Evolutionary conservation across 2,888 invertebrate species (phyloP).

Genomic region (Rugalucina vietnamica): DNA sequence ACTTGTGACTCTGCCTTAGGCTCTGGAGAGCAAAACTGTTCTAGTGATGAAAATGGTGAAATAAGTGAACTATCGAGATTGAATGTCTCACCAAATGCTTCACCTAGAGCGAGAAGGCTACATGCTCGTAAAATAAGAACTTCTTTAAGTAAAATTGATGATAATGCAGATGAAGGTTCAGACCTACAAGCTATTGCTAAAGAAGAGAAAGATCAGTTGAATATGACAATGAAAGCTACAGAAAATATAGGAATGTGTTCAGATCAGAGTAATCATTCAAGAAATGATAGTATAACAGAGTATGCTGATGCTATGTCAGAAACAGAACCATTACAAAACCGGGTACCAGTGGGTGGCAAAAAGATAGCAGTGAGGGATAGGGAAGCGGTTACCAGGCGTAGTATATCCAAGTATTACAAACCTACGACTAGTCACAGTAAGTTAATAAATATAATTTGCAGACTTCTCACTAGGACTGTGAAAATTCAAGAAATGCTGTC

Average conservation of each 20-base stretch:
- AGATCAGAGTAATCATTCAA: conserved; percentile 40
- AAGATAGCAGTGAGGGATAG: conserved; percentile 17
- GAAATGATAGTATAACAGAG: conserved; percentile 65
- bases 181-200: conserved; percentile 60
- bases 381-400: conserved; percentile 3
- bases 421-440: conserved; percentile 6
- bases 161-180: conserved; percentile 30
- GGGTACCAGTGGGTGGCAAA: conserved; percentile 19
- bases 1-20: conserved; percentile 94
- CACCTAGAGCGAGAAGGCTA: conserved; percentile 26
- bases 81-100: conserved; percentile 30
- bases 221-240: conserved; percentile 45
- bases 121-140: conserved; percentile 28
- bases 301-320: conserved; percentile 71
- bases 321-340: conserved; percentile 48
- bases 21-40: conserved; percentile 71
- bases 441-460: not conserved
- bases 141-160: conserved; percentile 43
- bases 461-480: no score
- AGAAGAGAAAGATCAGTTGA: conserved; percentile 52
- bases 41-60: conserved; percentile 86
- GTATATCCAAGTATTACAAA: not conserved
- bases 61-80: conserved; percentile 55
- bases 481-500: no score
- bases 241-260: conserved; percentile 47